Base-by-base conservation (phyloP, 2,113 vertebrate genomes). In the Thymallus thymallus region DNA sequence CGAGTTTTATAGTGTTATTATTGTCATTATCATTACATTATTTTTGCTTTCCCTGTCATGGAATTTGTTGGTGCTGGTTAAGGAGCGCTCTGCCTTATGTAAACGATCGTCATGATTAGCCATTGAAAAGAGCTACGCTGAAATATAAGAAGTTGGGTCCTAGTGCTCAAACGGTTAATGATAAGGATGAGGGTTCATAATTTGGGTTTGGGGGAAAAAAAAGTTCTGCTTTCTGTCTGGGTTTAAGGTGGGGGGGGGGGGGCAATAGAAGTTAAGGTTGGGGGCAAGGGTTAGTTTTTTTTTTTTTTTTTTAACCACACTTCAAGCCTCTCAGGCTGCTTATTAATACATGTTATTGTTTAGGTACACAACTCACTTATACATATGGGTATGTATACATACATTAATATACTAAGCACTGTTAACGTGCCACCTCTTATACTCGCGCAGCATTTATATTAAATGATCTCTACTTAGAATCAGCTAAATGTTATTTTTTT, bases 361-460 rank as follows among this genome's bases (percentile, higher is more conserved):
- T 92, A 89, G 91, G 90, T 92, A 90, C 90, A 92, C 85, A 83
- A 79, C 87, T 91, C 89, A 90, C 87, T 86, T 91, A 90, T 91
- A 90, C 90, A 91, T 91, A 91, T 88, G 83, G 87, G 90, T 91
- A 91, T 90, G 88, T 91, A 90, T 89, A 84, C 90, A 87, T 87
- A 87, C 85, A 90, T 90, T 89, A 90, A 90, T 91, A 90, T 91
- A 91, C 90, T 90, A 90, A 91, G 88, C 85, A 92, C 88, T 90
- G 86, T 90, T 91, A 91, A 89, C 23, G 87, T 91, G 91, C 89
- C 90, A 91, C 90, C 87, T 90, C 79, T 91, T 89, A 89, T 90
- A 93, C 90, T 89, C 83, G 86, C 89, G 91, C 89, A 91, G 90
- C 91, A 92, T 93, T 93, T 92, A 93, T 92, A 93, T 92, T 91